phyloP scores from a whole-genome alignment of 2,113 vertebrate genomes.

The Laticauda laticaudata region DNA sequence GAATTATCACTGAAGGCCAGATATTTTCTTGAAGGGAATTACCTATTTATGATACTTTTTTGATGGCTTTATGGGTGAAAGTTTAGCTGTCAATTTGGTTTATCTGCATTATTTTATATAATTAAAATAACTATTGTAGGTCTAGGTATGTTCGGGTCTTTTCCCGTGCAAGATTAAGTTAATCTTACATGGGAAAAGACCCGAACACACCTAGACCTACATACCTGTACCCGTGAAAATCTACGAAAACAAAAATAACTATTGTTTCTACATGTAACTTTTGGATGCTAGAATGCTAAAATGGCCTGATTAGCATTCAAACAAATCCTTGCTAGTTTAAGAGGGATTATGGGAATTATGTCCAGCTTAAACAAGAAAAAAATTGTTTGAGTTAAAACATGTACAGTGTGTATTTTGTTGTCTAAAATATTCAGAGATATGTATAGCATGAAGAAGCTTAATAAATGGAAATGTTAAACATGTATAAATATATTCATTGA shows the following conservation, averaged over 20 bases:
- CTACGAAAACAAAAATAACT: not conserved
- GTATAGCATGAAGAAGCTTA: not conserved
- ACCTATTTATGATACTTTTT: not conserved
- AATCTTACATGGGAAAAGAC: no score
- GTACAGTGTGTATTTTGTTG: not conserved
- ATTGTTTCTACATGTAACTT: not conserved
- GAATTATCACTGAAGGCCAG: not conserved
- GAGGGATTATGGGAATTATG: not conserved
- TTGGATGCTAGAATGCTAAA: not conserved
- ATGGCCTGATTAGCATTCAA: not conserved
- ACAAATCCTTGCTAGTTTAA: not conserved
- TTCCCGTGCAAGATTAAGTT: no score
- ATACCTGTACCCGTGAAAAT: no score
- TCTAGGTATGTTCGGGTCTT: no score
- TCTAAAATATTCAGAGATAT: not conserved
- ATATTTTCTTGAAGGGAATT: not conserved
- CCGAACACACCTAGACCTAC: no score
- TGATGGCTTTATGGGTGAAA: not conserved
- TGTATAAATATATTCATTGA: not conserved
- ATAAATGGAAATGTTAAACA: not conserved
- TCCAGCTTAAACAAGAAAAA: not conserved
- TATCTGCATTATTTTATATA: not conserved
- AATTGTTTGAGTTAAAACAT: not conserved
- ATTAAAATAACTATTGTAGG: not conserved
- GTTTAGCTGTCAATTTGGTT: not conserved